phyloP scores from a whole-genome alignment of 2,888 invertebrate species.

The Acleris sparsana region DNA sequence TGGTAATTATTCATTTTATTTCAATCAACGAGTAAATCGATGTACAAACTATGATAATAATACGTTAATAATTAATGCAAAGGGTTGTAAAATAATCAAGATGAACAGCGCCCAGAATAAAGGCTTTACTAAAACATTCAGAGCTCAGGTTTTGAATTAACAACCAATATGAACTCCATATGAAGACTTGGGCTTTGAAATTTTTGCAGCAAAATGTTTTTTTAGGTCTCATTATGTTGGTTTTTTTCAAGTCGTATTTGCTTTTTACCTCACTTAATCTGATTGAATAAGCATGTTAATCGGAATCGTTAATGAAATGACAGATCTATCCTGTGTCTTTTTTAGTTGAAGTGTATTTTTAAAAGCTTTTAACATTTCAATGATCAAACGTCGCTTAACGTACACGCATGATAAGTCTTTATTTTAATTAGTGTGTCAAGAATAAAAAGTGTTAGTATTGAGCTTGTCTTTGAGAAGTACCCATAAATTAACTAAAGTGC shows the following conservation, averaged over 20 bases:
- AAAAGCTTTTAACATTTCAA: conserved; percentile 13
- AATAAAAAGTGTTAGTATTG: conserved; percentile 10
- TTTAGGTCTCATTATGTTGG: conserved; percentile 9
- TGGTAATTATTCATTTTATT: conserved; percentile 28
- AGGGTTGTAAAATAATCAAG: conserved; percentile 11
- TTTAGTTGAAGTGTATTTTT: neutral
- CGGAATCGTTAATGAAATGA: conserved; percentile 52
- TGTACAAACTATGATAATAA: neutral
- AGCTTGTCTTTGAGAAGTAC: conserved; percentile 2
- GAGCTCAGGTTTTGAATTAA: too few relatives aligned
- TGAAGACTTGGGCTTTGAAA: too few relatives aligned
- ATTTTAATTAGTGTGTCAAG: conserved; percentile 1
- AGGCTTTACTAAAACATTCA: neutral
- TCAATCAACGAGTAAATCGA: conserved; percentile 16
- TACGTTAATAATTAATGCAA: neutral
- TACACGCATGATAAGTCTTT: neutral
- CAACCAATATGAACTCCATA: too few relatives aligned
- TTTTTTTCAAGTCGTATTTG: conserved; percentile 21
- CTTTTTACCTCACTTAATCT: conserved; percentile 48
- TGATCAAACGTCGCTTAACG: conserved; percentile 3
- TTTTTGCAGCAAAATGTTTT: too few relatives aligned
- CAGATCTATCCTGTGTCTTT: conserved; percentile 47
- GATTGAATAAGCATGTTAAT: conserved; percentile 58
- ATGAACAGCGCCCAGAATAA: neutral
- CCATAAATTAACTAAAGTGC: conserved; percentile 11